Evolutionary conservation across 2,888 invertebrate genomes (phyloP), one percentile per base, ranked within the genome.

Genomic region (Baronia brevicornis): DNA sequence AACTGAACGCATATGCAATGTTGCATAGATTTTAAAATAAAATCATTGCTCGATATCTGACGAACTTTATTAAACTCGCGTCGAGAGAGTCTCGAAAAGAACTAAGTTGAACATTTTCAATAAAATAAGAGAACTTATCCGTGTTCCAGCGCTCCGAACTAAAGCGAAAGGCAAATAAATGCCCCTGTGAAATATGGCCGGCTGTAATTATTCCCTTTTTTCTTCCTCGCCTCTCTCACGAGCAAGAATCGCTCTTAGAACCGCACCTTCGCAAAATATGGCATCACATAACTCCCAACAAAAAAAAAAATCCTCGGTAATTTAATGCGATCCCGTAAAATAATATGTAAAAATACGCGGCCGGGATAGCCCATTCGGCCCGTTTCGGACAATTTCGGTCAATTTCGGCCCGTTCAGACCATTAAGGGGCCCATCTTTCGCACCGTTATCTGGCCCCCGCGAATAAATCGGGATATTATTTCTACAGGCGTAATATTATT

Each of bases 401-500:
- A 54, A 63, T 70, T 73, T 58, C 62, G 64, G 57, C 61, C 67
- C 59, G 55, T 52, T 59, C 59, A 58, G 51, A 56, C 69, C 68
- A 70, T 77, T 73, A 75, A 43, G 51, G 62, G 55, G 60, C 61
- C 63, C 69, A 71, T 74, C 77, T 60, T 60, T 60, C 57, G 55
- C 48, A 43, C 63, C 70, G 68, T 70, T 78, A 78, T 79, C 79
- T 71, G 52, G 58, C 64, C 60, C 59, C 54, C 54, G 52, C 55
- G 60, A 65, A 79, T 80, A 77, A 75, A 79, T 79, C 74, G 72
- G 59, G 66, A 62, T 73, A 72, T 74, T 75, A 74, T 75, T 73
- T 70, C 67, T 55, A 61, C 59, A 51, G 33, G 61, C 61, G 55
- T 67, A 66, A 72, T 74, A 75, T 74, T 71, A 71, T 71, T 73